Evolutionary conservation across 2,113 vertebrate species (phyloP).

Genomic region (Percina caprodes): DNA sequence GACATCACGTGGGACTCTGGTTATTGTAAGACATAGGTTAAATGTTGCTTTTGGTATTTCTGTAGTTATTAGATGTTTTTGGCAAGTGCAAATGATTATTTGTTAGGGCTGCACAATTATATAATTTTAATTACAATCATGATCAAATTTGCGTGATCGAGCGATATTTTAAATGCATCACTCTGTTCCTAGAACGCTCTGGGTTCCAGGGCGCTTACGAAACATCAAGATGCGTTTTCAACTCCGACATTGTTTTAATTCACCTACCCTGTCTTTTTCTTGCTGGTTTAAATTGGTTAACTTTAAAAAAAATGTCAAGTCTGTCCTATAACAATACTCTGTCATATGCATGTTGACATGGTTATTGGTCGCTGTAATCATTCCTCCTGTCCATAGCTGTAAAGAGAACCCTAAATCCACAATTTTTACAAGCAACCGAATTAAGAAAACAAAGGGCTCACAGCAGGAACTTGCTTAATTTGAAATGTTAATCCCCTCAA

Average conservation of each 20-base stretch:
- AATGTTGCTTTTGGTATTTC: neutral
- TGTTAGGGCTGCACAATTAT: no score
- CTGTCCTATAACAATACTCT: neutral
- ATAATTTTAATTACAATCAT: no score
- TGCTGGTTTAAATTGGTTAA: neutral
- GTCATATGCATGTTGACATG: neutral
- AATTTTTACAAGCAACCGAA: neutral
- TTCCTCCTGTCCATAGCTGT: neutral
- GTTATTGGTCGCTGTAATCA: neutral
- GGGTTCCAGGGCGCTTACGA: no score
- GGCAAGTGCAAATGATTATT: neutral
- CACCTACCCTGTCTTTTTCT: no score
- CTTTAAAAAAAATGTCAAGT: no score
- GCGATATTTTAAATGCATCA: no score
- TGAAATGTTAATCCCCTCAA: no score
- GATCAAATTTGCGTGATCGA: no score
- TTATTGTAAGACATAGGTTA: neutral
- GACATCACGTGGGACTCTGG: neutral
- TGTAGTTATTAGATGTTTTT: neutral
- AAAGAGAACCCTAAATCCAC: neutral
- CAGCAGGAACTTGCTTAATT: neutral
- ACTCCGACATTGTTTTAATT: no score
- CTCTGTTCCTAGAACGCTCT: no score
- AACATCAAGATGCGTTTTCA: no score
- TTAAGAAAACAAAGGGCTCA: neutral